These are phyloP conservation scores for Nyctibius grandis DNA, from an alignment of 2,797 vertebrate species.

Conservation along the genomic window DNA sequence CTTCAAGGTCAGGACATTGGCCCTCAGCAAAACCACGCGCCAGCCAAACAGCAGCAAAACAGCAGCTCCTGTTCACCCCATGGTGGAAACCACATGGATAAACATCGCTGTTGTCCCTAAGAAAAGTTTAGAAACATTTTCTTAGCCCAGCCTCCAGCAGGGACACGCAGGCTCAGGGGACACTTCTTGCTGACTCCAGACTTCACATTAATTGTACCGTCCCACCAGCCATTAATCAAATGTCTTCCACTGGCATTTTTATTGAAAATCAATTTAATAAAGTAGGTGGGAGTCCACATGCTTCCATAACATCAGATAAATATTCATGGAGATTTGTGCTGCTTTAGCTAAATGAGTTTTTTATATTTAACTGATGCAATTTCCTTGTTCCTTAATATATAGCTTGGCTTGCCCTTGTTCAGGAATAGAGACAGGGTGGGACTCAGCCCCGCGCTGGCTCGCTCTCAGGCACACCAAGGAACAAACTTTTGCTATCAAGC, in stretches of 20 bases:
- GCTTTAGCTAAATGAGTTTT: constrained; percentile 53
- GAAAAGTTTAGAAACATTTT: neutral
- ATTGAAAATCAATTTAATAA: constrained; percentile 67
- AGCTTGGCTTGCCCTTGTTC: constrained; percentile 6
- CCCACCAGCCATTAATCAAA: constrained; percentile 57
- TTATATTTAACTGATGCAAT: constrained; percentile 48
- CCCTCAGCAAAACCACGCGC: neutral
- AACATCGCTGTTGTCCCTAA: neutral
- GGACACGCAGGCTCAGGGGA: neutral
- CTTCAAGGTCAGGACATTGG: neutral
- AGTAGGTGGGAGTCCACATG: constrained; percentile 53
- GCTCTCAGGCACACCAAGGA: neutral
- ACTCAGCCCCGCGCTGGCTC: neutral
- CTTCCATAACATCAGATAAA: constrained; percentile 54
- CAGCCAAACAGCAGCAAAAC: neutral
- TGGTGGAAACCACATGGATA: fast-evolving
- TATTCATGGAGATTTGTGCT: constrained; percentile 45
- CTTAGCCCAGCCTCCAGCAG: neutral
- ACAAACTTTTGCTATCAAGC: neutral
- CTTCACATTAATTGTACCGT: neutral
- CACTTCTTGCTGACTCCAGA: constrained; percentile 43
- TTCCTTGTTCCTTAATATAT: constrained; percentile 22
- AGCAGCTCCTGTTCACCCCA: neutral
- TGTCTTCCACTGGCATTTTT: constrained; percentile 37
- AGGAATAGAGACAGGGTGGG: neutral